Base-by-base conservation (phyloP, 2,113 vertebrate genomes). In the Odobenus rosmarus region DNA sequence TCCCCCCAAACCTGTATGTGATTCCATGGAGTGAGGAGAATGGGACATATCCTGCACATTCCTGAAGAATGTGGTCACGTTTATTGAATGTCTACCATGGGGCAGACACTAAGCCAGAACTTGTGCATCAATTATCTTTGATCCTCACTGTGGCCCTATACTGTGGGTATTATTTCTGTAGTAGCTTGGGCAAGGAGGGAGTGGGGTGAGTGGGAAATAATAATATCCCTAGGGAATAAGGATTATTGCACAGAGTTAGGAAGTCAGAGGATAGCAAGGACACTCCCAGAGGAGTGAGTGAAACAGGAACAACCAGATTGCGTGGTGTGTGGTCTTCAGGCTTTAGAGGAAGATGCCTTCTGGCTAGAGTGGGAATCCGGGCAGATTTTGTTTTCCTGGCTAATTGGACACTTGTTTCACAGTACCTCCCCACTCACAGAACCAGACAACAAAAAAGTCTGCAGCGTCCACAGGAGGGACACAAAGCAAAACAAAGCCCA, bases 341-440 rank as follows among this genome's bases (percentile, higher is more conserved):
- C 16, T 93, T 61, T 77, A 31, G 31, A 79, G 36, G 24, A 64
- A 74, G 59, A 49, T 33, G 28, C n/a, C 62, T 92, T 89, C 49
- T 88, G 55, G 10, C 84, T 64, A 31, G 55, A 74, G 76, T 77
- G 31, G 23, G 62, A 92, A 80, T 90, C 39, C 49, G 61, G 85
- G 42, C 93, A 84, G 90, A 51, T 93, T 96, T 87, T 90, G 72
- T 96, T 98, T 97, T 94, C 55, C 93, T 83, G 69, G 85, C 42
- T 98, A 93, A 97, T 90, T 95, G 87, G 92, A 93, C 69, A 88
- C 62, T 96, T 97, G 96, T 90, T 96, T 96, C 80, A 77, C n/a
- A 15, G 53, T 89, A 69, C 77, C 53, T 95, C 67, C 49, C 84
- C 39, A 76, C 61, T 81, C 86, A 80, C 9, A 96, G 77, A 93